phyloP scores from a whole-genome alignment of 2,888 invertebrate genomes.

The Oxyscelio sp. region DNA sequence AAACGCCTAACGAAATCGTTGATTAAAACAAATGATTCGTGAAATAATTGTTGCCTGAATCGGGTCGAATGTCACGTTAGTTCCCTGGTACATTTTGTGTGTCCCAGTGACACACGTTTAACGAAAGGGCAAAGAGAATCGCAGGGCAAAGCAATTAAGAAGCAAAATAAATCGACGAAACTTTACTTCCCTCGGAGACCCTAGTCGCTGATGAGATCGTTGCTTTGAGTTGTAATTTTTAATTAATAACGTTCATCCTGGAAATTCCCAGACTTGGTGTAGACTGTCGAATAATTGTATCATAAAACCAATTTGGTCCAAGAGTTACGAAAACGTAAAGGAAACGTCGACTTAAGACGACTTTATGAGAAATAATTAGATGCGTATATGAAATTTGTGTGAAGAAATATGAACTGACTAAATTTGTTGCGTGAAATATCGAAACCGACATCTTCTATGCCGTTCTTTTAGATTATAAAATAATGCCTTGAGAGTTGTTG shows the following conservation, averaged over 20 bases:
- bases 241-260: constrained; percentile 48
- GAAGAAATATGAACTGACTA: neutral
- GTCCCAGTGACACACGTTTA: constrained; percentile 22
- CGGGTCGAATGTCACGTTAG: constrained; percentile 17
- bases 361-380: constrained; percentile 30
- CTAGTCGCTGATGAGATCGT: constrained; percentile 17
- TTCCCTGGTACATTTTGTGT: constrained; percentile 41
- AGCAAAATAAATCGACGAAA: constrained; percentile 43
- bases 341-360: neutral
- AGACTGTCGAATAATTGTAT: constrained; percentile 35
- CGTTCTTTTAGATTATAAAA: too few relatives aligned
- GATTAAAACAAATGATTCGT: constrained; percentile 51
- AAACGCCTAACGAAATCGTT: constrained; percentile 29
- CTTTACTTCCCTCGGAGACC: constrained; percentile 37
- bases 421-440: constrained; percentile 7
- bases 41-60: too few relatives aligned
- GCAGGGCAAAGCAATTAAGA: constrained; percentile 46
- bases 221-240: constrained; percentile 47
- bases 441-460: neutral
- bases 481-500: too few relatives aligned
- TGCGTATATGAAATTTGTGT: constrained; percentile 8
- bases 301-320: constrained; percentile 25
- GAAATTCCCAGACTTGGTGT: neutral
- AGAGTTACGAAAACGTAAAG: constrained; percentile 24
- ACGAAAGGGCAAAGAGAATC: constrained; percentile 21